These are phyloP conservation scores for Orchestia grillus DNA, from an alignment of 1,140 invertebrate genomes.

Conservation along the genomic window DNA sequence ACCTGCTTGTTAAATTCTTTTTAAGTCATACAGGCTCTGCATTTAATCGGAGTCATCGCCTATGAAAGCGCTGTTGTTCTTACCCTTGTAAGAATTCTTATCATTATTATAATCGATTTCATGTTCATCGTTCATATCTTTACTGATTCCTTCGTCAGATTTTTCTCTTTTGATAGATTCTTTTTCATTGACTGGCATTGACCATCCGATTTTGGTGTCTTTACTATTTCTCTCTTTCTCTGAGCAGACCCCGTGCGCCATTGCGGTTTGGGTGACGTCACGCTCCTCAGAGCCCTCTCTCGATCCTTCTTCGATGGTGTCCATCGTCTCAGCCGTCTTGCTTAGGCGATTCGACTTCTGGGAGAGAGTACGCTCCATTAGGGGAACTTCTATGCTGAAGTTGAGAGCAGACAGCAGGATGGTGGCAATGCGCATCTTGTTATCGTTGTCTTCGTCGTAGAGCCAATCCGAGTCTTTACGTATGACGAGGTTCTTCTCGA, in stretches of 20 bases:
- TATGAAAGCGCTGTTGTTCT: not conserved
- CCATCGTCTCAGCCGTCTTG: not conserved
- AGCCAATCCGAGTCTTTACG: conserved; percentile 66
- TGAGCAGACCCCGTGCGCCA: not conserved
- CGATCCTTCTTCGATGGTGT: not conserved
- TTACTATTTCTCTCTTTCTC: not conserved
- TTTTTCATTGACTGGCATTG: not conserved
- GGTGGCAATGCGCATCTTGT: conserved; percentile 64
- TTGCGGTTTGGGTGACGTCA: not conserved
- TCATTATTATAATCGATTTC: not conserved
- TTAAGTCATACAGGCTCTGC: not conserved
- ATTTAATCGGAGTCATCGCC: not conserved
- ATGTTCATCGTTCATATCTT: conserved; percentile 27
- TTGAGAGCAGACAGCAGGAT: conserved; percentile 65
- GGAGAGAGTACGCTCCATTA: conserved; percentile 58
- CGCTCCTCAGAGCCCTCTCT: not conserved
- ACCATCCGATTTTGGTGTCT: not conserved
- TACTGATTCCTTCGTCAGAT: conserved; percentile 34
- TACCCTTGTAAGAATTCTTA: not conserved
- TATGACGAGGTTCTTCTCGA: conserved; percentile 65
- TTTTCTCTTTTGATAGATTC: not conserved
- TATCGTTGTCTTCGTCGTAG: conserved; percentile 63
- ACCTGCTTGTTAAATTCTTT: not conserved
- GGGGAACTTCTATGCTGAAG: conserved; percentile 66
- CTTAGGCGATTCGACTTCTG: not conserved